Evolutionary conservation across 2,113 vertebrate species (phyloP), one percentile per base, ranked within the genome.

Genomic region (Pituophis catenifer): DNA sequence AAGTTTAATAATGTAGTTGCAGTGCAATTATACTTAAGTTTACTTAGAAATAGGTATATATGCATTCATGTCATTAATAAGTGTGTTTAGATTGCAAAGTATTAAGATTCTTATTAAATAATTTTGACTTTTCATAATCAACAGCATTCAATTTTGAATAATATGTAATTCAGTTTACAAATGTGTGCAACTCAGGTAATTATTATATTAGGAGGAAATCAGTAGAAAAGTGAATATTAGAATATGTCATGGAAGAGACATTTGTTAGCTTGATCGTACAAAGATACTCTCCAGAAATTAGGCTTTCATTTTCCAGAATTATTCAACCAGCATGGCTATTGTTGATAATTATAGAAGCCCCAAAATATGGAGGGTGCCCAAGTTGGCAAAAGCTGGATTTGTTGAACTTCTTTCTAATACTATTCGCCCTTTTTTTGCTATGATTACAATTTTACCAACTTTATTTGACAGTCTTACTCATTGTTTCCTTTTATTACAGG

Each of bases 401-500:
- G 33, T 38, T 81, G 75, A 81, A 81, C 15, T 81, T 81, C 15
- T 81, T 21, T 38, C 33, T 44, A 17, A 38, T 81, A 38, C 2
- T 81, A 81, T 81, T 44, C 7, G 8, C 8, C 2, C 19, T 81
- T 8, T 3, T 8, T 8, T 19, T 33, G n/a, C 15, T 75, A 75
- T 3, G 17, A 33, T 19, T 15, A 19, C 3, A 81, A 33, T 81
- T 81, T 17, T 17, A 38, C 29, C 33, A 81, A 17, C 2, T 38
- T 38, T 81, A 81, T 81, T 81, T 19, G n/a, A 95, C 95, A 5
- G 0, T 92, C n/a, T 53, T 38, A 93, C 24, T 53, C 23, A 24
- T 10, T 54, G 38, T 93, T 90, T 90, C 48, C 96, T 94, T 97
- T 98, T 85, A 97, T 98, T 97, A 94, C 97, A 98, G 98, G 97